Conservation (phyloP, 1,140 invertebrate species). For the Micrasema longulum region DNA sequence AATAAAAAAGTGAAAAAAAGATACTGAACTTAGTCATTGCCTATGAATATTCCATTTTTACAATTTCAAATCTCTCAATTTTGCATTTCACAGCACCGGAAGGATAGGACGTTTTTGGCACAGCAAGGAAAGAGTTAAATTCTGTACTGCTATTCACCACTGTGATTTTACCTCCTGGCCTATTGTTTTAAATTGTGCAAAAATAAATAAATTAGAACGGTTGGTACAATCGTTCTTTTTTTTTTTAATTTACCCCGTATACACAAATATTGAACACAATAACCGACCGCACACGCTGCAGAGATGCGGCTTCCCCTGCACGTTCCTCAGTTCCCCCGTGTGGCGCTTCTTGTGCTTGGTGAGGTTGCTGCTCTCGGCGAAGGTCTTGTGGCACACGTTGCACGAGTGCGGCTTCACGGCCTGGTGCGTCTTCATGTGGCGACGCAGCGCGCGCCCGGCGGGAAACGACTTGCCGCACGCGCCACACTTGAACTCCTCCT, state of each 20-base stretch:
- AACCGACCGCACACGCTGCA: conserved; percentile 61
- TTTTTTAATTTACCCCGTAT: too few relatives aligned
- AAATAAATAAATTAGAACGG: too few relatives aligned
- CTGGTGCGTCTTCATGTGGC: conserved; percentile 65
- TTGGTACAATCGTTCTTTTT: too few relatives aligned
- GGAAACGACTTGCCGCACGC: conserved; percentile 41
- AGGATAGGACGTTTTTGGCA: too few relatives aligned
- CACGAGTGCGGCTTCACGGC: conserved; percentile 64
- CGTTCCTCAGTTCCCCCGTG: conserved; percentile 63
- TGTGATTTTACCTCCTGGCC: too few relatives aligned
- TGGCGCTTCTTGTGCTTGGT: conserved; percentile 67
- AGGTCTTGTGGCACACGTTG: conserved; percentile 66
- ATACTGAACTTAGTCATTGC: too few relatives aligned
- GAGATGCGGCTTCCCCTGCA: conserved; percentile 63
- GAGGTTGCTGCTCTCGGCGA: conserved; percentile 67
- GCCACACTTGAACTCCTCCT: conserved; percentile 53
- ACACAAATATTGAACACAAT: background rate
- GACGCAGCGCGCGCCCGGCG: conserved; percentile 62
- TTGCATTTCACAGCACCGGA: too few relatives aligned
- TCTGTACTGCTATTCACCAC: too few relatives aligned
- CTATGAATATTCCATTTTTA: too few relatives aligned
- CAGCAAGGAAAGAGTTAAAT: too few relatives aligned
- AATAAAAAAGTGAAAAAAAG: too few relatives aligned
- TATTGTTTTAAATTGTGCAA: background rate
- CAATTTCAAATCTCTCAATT: too few relatives aligned